Base-by-base conservation (phyloP, 2,113 vertebrate species). In the Sciurus niger region DNA sequence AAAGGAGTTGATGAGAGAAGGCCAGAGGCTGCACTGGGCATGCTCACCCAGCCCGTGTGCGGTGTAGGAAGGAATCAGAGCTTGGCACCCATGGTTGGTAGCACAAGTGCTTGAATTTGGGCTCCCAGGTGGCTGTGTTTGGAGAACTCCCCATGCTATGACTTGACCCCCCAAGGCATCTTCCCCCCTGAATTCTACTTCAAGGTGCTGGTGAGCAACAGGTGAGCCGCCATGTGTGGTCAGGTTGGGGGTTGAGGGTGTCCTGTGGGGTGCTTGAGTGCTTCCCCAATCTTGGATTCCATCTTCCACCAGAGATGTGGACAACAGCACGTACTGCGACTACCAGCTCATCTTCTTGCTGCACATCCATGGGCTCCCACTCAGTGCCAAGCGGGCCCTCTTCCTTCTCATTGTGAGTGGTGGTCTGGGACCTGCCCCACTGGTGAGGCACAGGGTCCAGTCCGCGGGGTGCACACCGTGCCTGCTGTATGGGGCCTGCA, bases 321-420 rank as follows among this genome's bases (percentile, higher is more conserved):
- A 98, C 85, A 53, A 76, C 0, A 98, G 96, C 84, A 98, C 98
- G 0, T 98, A 98, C 90, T 98, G 98, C 0, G 97, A 98, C 90
- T 98, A 98, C 60, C 89, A 97, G 93, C 95, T 98, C 82, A 87
- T 72, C 88, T 98, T 98, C 82, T 0, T 98, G 32, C 63, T 98
- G 22, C 98, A 98, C 48, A 10, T 98, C 37, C 98, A 98, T 0
- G 98, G 98, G 22, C 82, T 98, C 34, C 98, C 95, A 0, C 95
- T 98, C 77, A 98, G 97, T n/a, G 25, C 85, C 91, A 16, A 10
- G 22, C 78, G 96, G 6, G 90, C 93, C 25, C 10, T 97, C 60
- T 48, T 17, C 5, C 74, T 96, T 1, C 4, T 98, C 37, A 13
- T 84, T 30, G 98, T 98, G 95, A 95, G 65, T 73, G 58, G 60